Percentiles rank a stretch among this genome's conserved stretches.
Evolutionary conservation across 2,113 vertebrate species (phyloP).

Genomic region (Sula dactylatra): DNA sequence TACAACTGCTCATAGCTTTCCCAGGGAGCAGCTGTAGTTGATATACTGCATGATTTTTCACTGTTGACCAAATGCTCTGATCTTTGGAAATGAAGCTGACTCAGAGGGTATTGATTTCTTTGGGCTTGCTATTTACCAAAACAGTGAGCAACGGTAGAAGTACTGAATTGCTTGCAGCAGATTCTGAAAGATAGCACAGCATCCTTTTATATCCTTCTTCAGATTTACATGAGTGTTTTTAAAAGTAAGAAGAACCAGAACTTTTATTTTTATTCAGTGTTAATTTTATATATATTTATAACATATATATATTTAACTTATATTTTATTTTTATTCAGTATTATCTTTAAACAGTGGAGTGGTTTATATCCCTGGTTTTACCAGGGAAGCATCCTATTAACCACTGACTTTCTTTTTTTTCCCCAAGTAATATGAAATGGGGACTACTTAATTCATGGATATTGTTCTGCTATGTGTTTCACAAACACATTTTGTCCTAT

Average conservation of each 20-base stretch:
- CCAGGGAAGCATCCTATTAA: not conserved
- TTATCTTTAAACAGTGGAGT: not conserved
- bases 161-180: not conserved
- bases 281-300: no score
- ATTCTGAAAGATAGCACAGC: not conserved
- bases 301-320: no score
- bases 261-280: no score
- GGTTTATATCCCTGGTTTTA: not conserved
- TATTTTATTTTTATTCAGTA: not conserved
- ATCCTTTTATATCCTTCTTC: not conserved
- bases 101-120: not conserved
- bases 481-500: not conserved
- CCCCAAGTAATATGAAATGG: not conserved
- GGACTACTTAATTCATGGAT: not conserved
- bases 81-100: conserved; percentile 4
- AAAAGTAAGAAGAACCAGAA: not conserved
- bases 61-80: not conserved
- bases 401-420: not conserved
- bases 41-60: not conserved
- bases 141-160: not conserved
- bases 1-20: not conserved
- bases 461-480: not conserved
- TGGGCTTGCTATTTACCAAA: not conserved
- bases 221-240: not conserved
- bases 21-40: not conserved